Evolutionary conservation across 2,797 vertebrate genomes (phyloP), one percentile per base, ranked within the genome.

Genomic region (Mycteria americana): DNA sequence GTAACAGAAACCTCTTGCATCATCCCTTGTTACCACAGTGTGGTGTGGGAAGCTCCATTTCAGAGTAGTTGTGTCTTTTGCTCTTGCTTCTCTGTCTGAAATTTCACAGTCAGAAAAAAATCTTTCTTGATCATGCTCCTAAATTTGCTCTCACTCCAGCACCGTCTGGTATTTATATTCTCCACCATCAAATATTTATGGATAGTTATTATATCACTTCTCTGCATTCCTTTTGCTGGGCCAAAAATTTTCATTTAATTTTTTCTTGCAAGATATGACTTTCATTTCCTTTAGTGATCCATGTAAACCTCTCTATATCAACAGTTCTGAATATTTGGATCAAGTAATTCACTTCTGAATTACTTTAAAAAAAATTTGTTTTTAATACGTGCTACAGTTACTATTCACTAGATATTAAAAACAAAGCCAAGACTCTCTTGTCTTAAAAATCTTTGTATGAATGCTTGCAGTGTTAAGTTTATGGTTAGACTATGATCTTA

Each of bases 401-500:
- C 13, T 67, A 22, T 53, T 85, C 30, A 35, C 10, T 76, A 23
- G 13, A 18, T 76, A 69, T 19, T 69, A 73, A 76, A 85, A 6
- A 18, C 2, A 43, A 89, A 18, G 7, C 5, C 11, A 27, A 77
- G 39, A 37, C 10, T 30, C 17, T 37, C 4, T 63, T 43, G 5
- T 54, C 17, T 79, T 67, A 25, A 72, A 90, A 76, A 35, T 72
- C 21, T 48, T 85, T 48, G 8, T 50, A 62, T 69, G 28, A 81
- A 43, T 68, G 6, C 4, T 72, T 85, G 11, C 21, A 41, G 14
- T 33, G 5, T 57, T 63, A 59, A 1, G 1, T 30, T 79, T 83
- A 21, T 4, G 1, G 9, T 39, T 79, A 17, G 8, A 33, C 14
- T 0, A 50, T 37, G 5, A n/a, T 43, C 18, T 60, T 35, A 73